These are phyloP conservation scores for Cyprinodon variegatus DNA, from an alignment of 2,113 vertebrate species.

Conservation along the genomic window DNA sequence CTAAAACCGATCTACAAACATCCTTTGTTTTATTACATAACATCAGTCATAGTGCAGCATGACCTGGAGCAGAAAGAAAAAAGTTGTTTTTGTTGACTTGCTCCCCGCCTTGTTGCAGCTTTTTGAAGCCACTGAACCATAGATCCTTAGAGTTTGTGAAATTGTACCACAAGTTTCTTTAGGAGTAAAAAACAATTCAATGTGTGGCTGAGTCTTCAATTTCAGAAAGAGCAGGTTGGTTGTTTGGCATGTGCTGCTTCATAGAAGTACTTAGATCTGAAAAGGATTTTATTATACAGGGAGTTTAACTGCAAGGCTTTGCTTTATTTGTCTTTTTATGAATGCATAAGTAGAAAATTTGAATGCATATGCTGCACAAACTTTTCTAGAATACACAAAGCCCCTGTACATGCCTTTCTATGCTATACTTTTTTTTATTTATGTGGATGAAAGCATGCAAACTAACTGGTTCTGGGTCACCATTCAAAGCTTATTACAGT, in stretches of 20 bases:
- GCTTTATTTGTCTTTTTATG: neutral
- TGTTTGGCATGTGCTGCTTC: neutral
- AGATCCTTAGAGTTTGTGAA: conserved; percentile 5
- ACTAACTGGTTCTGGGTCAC: conserved; percentile 38
- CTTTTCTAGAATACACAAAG: neutral
- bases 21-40: conserved; percentile 50
- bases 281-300: too few relatives aligned
- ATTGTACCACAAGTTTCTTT: neutral
- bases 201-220: neutral
- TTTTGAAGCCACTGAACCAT: conserved; percentile 7
- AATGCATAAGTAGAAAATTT: neutral
- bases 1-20: neutral
- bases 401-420: neutral
- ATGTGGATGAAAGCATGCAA: conserved; percentile 11
- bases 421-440: neutral
- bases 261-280: too few relatives aligned
- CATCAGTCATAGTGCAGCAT: conserved; percentile 15
- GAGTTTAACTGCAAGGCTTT: neutral
- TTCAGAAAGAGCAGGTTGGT: neutral
- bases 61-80: conserved; percentile 49
- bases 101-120: conserved; percentile 6
- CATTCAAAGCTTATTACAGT: conserved; percentile 32
- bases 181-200: too few relatives aligned
- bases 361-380: neutral
- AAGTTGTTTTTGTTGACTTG: conserved; percentile 60